phyloP scores from a whole-genome alignment of 53 echinoderm and acorn worm species.

The Paracentrotus lividus region DNA sequence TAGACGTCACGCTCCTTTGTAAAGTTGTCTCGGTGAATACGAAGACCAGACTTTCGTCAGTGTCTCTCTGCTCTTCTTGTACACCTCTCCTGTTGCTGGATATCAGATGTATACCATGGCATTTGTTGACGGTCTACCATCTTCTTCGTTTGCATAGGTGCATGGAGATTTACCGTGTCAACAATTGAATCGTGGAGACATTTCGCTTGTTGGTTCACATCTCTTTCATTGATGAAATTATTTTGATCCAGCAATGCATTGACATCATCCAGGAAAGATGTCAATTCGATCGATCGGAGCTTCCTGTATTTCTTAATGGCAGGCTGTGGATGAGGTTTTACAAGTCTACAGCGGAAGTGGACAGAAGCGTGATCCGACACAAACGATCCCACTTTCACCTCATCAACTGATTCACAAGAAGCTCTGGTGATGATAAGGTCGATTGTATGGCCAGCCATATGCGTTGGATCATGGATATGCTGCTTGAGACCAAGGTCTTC shows the following conservation, averaged over 20 bases:
- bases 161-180: not conserved
- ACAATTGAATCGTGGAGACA: not conserved
- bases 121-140: not conserved
- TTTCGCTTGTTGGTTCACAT: not conserved
- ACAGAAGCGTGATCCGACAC: not conserved
- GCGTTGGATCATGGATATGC: not conserved
- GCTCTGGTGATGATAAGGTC: not conserved
- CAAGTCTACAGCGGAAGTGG: not conserved
- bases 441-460: not conserved
- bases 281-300: not conserved
- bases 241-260: not conserved
- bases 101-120: constrained; percentile 20
- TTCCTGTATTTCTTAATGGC: not conserved
- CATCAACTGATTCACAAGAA: not conserved
- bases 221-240: not conserved
- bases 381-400: not conserved
- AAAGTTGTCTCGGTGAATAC: not conserved
- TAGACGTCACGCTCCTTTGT: not conserved
- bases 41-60: not conserved
- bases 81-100: not conserved
- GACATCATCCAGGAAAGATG: constrained; percentile 12
- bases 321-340: not conserved
- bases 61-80: not conserved
- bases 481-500: not conserved
- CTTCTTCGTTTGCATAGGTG: not conserved